phyloP scores from a whole-genome alignment of 1,140 invertebrate species.

The Caenorhabditis remanei region DNA sequence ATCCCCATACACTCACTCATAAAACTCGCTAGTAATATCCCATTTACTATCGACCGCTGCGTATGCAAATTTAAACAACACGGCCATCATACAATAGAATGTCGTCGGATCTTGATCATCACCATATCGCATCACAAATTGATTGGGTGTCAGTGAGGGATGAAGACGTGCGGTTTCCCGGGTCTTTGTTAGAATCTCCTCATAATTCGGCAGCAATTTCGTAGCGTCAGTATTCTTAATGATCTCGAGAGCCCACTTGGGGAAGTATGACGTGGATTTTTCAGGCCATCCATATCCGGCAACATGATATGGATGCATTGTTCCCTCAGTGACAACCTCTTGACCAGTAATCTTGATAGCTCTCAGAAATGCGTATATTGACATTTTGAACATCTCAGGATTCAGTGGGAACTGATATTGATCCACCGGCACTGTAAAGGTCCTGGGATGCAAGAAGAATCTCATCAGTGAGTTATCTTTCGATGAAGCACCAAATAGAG shows the following conservation, averaged over 20 bases:
- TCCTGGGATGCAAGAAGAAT: not conserved
- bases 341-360: slow-evolving; percentile 19
- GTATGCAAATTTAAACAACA: slow-evolving; percentile 12
- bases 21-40: slow-evolving; percentile 19
- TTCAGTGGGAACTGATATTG: slow-evolving; percentile 3
- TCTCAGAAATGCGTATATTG: slow-evolving; percentile 6
- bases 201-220: not conserved
- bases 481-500: not conserved
- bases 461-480: slow-evolving; percentile 35
- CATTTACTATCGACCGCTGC: not conserved
- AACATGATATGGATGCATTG: not conserved
- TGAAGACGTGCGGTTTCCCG: not conserved
- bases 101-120: not conserved
- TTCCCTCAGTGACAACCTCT: not conserved
- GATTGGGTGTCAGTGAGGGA: not conserved
- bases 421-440: not conserved
- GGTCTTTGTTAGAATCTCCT: not conserved
- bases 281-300: slow-evolving; percentile 10
- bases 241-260: not conserved
- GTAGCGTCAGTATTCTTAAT: not conserved
- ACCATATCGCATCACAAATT: slow-evolving; percentile 3
- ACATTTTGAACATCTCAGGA: slow-evolving; percentile 27
- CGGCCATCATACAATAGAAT: slow-evolving; percentile 20
- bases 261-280: slow-evolving; percentile 24
- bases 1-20: not conserved